These are phyloP conservation scores for Caenorhabditis sulstoni DNA, from an alignment of 2,888 invertebrate genomes.

Conservation along the genomic window DNA sequence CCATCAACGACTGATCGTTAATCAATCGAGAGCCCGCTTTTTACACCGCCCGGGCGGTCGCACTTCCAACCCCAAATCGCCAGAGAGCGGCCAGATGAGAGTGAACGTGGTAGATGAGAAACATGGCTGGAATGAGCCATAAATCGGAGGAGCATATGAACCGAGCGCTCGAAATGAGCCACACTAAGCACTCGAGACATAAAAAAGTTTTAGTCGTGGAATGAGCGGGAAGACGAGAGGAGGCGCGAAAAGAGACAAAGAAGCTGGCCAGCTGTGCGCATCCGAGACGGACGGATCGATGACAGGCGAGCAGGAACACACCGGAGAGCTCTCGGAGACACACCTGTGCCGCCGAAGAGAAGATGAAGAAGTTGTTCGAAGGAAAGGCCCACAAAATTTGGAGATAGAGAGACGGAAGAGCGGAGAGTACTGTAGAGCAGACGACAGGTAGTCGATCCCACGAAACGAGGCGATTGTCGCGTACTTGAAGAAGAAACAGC, in stretches of 20 bases:
- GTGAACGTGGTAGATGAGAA: too few species aligned
- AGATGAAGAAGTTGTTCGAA: too few species aligned
- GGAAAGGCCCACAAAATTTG: too few species aligned
- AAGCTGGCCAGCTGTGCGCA: conserved; percentile 37
- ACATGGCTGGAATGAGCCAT: too few species aligned
- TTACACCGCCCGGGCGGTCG: conserved; percentile 36
- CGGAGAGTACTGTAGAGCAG: too few species aligned
- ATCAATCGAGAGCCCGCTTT: conserved; percentile 38
- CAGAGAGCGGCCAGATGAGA: conserved; percentile 2
- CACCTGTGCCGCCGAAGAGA: too few species aligned
- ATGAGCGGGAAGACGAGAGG: conserved; percentile 15
- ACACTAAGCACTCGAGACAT: conserved; percentile 1
- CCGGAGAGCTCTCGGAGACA: conserved; percentile 2
- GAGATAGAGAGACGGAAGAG: too few species aligned
- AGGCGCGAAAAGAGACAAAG: conserved; percentile 6
- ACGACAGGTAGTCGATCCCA: too few species aligned
- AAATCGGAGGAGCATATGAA: not conserved
- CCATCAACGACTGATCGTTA: conserved; percentile 46
- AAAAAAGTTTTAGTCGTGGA: not conserved
- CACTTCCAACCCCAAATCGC: conserved; percentile 5
- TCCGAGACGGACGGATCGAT: conserved; percentile 31
- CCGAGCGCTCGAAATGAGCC: not conserved
- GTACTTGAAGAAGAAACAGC: too few species aligned
- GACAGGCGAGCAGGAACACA: conserved; percentile 25
- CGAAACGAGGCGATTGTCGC: not conserved